Percentiles rank a stretch among this genome's conserved stretches.
These are phyloP conservation scores for Apeltes quadracus DNA, from an alignment of 2,113 vertebrate species.

Conservation along the genomic window DNA sequence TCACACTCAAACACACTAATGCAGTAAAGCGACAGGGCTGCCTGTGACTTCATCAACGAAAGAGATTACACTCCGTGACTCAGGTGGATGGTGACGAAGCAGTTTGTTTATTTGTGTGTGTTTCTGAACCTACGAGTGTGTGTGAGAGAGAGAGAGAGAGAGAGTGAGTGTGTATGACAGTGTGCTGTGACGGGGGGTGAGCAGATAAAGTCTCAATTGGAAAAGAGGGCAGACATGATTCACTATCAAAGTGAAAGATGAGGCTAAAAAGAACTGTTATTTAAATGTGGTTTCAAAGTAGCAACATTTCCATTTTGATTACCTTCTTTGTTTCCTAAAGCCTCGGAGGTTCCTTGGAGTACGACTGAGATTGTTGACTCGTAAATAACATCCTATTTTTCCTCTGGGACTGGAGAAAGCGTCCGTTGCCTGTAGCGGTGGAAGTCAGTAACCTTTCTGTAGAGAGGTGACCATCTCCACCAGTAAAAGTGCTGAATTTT, in stretches of 20 bases:
- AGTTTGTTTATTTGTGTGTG: slow-evolving; percentile 57
- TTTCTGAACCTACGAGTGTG: slow-evolving; percentile 12
- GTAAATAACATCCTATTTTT: slow-evolving; percentile 41
- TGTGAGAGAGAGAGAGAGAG: slow-evolving; percentile 1
- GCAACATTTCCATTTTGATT: slow-evolving; percentile 64
- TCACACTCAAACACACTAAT: slow-evolving; percentile 24
- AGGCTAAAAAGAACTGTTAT: slow-evolving; percentile 44
- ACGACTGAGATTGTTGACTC: slow-evolving; percentile 34
- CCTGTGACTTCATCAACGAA: slow-evolving; percentile 70
- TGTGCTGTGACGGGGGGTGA: slow-evolving; percentile 46
- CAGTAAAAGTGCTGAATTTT: slow-evolving; percentile 3
- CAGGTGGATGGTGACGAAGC: slow-evolving; percentile 70
- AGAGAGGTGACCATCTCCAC: slow-evolving; percentile 24
- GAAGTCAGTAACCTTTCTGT: slow-evolving; percentile 39
- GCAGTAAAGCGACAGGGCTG: slow-evolving; percentile 55
- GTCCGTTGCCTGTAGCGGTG: slow-evolving; percentile 26
- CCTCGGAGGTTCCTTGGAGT: slow-evolving; percentile 36
- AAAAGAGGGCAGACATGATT: slow-evolving; percentile 57
- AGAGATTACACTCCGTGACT: slow-evolving; percentile 73
- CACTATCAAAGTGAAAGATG: slow-evolving; percentile 61
- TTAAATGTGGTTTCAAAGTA: slow-evolving; percentile 49
- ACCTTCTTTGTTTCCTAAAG: slow-evolving; percentile 54
- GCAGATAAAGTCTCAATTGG: slow-evolving; percentile 53
- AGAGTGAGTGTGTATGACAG: slow-evolving; percentile 27
- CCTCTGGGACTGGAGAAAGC: slow-evolving; percentile 29